These are phyloP conservation scores for Cassiopea andromeda DNA, from an alignment of 30 jellyfish, hydroid and myxozoan species.

Conservation along the genomic window DNA sequence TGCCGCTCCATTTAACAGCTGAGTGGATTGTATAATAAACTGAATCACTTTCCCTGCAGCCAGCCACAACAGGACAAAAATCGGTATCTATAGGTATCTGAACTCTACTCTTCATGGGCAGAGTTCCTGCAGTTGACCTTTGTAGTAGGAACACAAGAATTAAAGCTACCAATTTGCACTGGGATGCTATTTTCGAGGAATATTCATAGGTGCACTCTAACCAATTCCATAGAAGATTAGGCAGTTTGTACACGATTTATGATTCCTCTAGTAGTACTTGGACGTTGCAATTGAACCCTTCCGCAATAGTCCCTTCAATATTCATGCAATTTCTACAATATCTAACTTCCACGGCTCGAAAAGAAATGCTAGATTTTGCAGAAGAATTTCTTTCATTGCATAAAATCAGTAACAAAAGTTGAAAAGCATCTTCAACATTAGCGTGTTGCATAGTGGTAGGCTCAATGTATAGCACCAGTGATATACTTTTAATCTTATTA, in stretches of 20 bases:
- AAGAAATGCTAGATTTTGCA: not conserved
- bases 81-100: not conserved
- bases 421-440: not conserved
- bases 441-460: not conserved
- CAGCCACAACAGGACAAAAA: not conserved
- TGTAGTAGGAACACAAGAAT: not conserved
- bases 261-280: not conserved
- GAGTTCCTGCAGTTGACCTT: not conserved
- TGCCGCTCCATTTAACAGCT: not conserved
- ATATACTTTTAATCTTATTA: too few relatives aligned
- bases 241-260: not conserved
- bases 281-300: not conserved
- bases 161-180: not conserved
- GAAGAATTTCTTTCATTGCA: not conserved
- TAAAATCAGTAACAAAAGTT: not conserved
- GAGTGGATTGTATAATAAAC: not conserved
- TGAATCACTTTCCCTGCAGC: not conserved
- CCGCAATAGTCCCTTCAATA: not conserved
- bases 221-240: not conserved
- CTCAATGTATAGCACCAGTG: not conserved
- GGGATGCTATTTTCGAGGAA: too few relatives aligned
- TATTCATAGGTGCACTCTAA: not conserved
- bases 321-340: not conserved
- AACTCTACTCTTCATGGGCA: not conserved
- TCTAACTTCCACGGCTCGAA: not conserved